Evolutionary conservation across 2,113 vertebrate genomes (phyloP), one percentile per base, ranked within the genome.

Genomic region (Trematocara marginatum): DNA sequence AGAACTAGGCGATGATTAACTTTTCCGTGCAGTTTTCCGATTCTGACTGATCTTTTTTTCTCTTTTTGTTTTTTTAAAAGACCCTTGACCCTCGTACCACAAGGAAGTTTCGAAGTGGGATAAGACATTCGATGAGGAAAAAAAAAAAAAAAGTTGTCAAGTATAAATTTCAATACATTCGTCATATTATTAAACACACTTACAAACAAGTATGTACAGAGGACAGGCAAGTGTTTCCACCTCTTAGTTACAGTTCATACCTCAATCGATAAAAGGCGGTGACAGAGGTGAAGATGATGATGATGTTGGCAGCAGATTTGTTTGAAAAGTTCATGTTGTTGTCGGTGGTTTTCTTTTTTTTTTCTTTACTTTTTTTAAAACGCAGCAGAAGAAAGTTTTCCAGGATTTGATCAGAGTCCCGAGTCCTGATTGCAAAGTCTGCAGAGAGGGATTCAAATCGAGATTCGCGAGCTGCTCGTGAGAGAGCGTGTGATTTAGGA

Each of bases 151-250:
- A 66, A 61, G 42, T 51, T 2, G 92, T 95, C 91, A 94, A 95
- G 93, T 96, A 95, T 92, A 82, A 81, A 91, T 94, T 88, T 90
- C 89, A 89, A 84, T 93, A 95, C 93, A 96, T 95, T 94, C 93
- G n/a, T 87, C 80, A 81, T 79, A 93, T 84, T 86, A 84, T 87
- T 85, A 88, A 26, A 88, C 71, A 89, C 79, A 88, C 71, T 51
- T 90, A 92, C 83, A 81, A 56, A 93, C 84, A 95, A 12, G 29
- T 93, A 93, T 95, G 76, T 92, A 94, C 91, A 94, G 38, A 79
- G 38, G 81, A 91, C 34, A 78, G 34, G 81, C n/a, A 84, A 49
- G 10, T 4, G 15, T 10, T n/a, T 42, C 66, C 81, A 16, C 23
- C 47, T 20, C 51, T 82, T 42, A 16, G 54, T 84, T 26, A 93